phyloP scores from a whole-genome alignment of 2,797 vertebrate genomes.

The Varecia variegata region DNA sequence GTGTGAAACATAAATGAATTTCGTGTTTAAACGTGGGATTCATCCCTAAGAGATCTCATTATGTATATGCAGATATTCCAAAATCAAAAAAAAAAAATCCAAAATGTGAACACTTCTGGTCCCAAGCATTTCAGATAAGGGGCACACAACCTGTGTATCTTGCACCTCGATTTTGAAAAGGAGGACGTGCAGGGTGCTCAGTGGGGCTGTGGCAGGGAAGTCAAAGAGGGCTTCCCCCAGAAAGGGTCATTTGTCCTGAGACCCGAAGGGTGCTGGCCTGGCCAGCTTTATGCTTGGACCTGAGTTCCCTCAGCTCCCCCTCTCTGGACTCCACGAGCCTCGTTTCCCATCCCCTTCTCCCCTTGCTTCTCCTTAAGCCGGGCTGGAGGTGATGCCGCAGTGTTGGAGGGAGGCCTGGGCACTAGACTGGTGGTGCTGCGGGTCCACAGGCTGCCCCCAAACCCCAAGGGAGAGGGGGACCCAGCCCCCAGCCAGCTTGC shows the following conservation, averaged over 20 bases:
- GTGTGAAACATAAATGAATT: neutral
- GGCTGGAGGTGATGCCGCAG: neutral
- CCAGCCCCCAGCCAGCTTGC: neutral
- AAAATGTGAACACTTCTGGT: neutral
- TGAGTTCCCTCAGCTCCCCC: no score
- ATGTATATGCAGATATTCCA: neutral
- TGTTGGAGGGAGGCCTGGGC: neutral
- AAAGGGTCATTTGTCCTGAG: neutral
- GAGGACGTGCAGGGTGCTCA: neutral
- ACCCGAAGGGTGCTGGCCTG: neutral
- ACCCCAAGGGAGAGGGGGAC: neutral
- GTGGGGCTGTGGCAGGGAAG: no score
- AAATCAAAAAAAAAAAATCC: neutral
- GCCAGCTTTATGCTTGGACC: neutral
- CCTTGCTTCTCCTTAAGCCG: neutral
- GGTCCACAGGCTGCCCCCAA: neutral
- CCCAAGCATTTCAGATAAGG: neutral
- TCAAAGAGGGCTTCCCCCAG: neutral
- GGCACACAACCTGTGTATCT: neutral
- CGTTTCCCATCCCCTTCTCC: neutral
- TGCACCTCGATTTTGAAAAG: neutral
- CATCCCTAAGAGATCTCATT: neutral
- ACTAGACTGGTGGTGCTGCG: neutral
- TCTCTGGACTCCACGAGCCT: accelerated
- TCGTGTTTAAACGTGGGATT: neutral